A percentile compares a stretch with the other conserved stretches of the same genome.
phyloP scores from a whole-genome alignment of 1,140 invertebrate species.

The Euschistus heros region DNA sequence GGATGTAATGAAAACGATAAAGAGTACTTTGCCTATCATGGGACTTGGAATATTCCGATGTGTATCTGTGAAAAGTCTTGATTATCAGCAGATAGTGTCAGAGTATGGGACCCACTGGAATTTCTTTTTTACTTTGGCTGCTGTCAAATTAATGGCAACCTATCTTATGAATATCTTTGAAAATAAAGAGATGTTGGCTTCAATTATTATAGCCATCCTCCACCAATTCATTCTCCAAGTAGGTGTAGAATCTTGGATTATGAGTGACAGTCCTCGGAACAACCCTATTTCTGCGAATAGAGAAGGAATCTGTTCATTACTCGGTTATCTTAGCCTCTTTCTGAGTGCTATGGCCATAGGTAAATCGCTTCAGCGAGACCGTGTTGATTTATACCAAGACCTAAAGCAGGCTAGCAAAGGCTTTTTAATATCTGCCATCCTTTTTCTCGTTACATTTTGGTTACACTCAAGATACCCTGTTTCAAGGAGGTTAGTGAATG shows the following conservation, averaged over 20 bases:
- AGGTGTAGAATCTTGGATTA: constrained; percentile 59
- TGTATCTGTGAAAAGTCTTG: constrained; percentile 47
- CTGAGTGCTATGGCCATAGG: constrained; percentile 60
- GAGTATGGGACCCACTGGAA: constrained; percentile 97
- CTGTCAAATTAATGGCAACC: constrained; percentile 63
- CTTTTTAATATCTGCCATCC: constrained; percentile 35
- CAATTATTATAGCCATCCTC: constrained; percentile 42
- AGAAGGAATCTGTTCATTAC: constrained; percentile 74
- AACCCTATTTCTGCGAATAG: constrained; percentile 71
- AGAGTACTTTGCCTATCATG: constrained; percentile 42
- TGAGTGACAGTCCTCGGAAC: constrained; percentile 44
- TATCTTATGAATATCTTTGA: constrained; percentile 43
- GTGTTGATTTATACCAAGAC: constrained; percentile 29
- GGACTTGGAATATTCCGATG: constrained; percentile 60
- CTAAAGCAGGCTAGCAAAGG: constrained; percentile 33
- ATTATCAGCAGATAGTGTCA: constrained; percentile 75
- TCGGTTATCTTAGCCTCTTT: constrained; percentile 77
- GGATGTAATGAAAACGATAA: constrained; percentile 29
- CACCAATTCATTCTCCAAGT: constrained; percentile 58
- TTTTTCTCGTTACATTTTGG: constrained; percentile 40
- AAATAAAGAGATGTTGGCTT: constrained; percentile 39
- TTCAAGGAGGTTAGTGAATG: constrained; percentile 64
- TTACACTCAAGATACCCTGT: constrained; percentile 40
- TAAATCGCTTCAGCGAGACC: constrained; percentile 40
- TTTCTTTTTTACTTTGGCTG: constrained; percentile 85